Evolutionary conservation across 2,888 invertebrate species (phyloP), one percentile per base, ranked within the genome.

Genomic region (Rhabditophanes sp.): DNA sequence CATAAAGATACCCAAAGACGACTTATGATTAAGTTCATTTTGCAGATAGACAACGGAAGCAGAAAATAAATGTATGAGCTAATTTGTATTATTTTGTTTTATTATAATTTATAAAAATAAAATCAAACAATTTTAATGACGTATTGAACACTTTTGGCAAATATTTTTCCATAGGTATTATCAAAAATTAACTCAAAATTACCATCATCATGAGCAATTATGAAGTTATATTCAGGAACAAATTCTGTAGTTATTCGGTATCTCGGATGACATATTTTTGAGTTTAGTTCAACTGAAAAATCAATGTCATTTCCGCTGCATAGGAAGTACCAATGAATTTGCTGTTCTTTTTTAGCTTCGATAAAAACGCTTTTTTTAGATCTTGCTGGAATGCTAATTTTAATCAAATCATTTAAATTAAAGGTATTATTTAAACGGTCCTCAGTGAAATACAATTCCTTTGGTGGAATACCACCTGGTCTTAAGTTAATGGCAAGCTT

Each of bases 401-500:
- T 27, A 14, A 14, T 27, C 8, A 9, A 21, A 7, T 33, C 16
- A 3, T 5, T 12, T 11, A n/a, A 12, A 4, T 22, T 19, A 4
- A 27, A n/a, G n/a, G n/a, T n/a, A n/a, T n/a, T n/a, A n/a, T n/a
- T n/a, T n/a, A n/a, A n/a, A n/a, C n/a, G n/a, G n/a, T n/a, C n/a
- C n/a, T 27, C 2, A 35, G 39, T 25, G 28, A 30, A 7, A 6
- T 29, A 4, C 32, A 35, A 21, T 39, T 33, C 48, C 1, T 26
- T 40, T 1, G 57, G 53, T n/a, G 56, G 44, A 33, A 51, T 53
- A 4, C 58, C 58, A 9, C 57, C 58, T n/a, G n/a, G 41, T 9
- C 40, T 8, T 12, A 31, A 23, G 35, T 41, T 11, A 12, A 12
- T 5, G 19, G 22, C 34, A 23, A 12, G 9, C 12, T 14, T 15